A percentile compares a stretch with the other conserved stretches of the same genome.
Evolutionary conservation across 2,113 vertebrate species (phyloP).

Genomic region (Ammodytes dubius): DNA sequence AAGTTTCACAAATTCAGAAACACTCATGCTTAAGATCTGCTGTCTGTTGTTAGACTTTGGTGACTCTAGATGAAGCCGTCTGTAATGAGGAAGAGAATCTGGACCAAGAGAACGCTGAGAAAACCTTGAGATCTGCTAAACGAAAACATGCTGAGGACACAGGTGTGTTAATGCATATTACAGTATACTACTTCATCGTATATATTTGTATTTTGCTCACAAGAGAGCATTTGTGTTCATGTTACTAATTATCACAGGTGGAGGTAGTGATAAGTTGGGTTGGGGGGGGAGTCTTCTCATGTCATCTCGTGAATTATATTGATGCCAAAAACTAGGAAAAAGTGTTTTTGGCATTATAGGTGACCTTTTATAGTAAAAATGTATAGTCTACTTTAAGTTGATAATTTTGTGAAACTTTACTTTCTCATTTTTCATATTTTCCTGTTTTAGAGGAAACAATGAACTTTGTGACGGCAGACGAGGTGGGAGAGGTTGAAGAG

Average conservation of each 20-base stretch:
- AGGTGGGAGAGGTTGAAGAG: constrained; percentile 49
- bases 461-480: constrained; percentile 52
- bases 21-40: neutral
- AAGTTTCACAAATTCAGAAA: neutral
- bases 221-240: neutral
- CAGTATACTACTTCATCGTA: neutral
- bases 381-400: no score
- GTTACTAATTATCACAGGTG: no score
- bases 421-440: neutral
- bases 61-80: constrained; percentile 87
- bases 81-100: constrained; percentile 83
- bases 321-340: no score
- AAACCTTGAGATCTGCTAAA: constrained; percentile 4
- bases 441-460: constrained; percentile 30
- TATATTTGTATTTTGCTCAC: neutral
- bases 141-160: constrained; percentile 9
- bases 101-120: neutral
- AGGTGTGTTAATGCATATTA: constrained; percentile 25
- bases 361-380: no score
- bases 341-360: no score
- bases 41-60: constrained; percentile 66
- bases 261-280: no score
- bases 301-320: no score
- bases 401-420: no score
- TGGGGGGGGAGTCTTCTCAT: no score